phyloP scores from a whole-genome alignment of 2,797 vertebrate species.

The Gallinago solitaria region DNA sequence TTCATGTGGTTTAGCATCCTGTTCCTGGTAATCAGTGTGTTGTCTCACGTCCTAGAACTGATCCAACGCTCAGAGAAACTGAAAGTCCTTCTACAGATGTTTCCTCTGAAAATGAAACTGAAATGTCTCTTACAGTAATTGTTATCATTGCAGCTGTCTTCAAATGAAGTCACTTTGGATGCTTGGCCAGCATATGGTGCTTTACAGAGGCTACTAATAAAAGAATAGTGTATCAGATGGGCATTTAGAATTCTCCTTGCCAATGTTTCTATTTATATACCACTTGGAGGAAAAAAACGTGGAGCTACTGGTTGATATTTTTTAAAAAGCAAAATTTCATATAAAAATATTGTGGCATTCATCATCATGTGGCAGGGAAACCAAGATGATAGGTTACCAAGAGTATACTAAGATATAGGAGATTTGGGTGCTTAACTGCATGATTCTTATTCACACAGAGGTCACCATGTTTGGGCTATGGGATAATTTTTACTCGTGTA shows the following conservation, averaged over 20 bases:
- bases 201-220: not conserved
- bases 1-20: conserved; percentile 57
- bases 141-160: not conserved
- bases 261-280: not conserved
- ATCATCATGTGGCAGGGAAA: not conserved
- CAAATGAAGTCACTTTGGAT: not conserved
- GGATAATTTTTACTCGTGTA: not conserved
- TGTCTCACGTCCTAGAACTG: conserved; percentile 5
- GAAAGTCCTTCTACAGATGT: conserved; percentile 33
- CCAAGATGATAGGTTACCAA: not conserved
- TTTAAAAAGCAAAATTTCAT: not conserved
- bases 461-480: not conserved
- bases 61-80: conserved; percentile 4
- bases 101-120: conserved; percentile 64
- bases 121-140: not conserved
- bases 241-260: not conserved
- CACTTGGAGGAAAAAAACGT: not conserved
- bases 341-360: not conserved
- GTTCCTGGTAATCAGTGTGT: conserved; percentile 9
- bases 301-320: not conserved
- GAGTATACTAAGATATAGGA: not conserved
- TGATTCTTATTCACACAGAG: not conserved
- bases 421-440: not conserved
- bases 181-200: not conserved
- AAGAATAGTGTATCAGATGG: not conserved